These are phyloP conservation scores for Torymus tubicola DNA, from an alignment of 2,888 invertebrate species.

Conservation along the genomic window DNA sequence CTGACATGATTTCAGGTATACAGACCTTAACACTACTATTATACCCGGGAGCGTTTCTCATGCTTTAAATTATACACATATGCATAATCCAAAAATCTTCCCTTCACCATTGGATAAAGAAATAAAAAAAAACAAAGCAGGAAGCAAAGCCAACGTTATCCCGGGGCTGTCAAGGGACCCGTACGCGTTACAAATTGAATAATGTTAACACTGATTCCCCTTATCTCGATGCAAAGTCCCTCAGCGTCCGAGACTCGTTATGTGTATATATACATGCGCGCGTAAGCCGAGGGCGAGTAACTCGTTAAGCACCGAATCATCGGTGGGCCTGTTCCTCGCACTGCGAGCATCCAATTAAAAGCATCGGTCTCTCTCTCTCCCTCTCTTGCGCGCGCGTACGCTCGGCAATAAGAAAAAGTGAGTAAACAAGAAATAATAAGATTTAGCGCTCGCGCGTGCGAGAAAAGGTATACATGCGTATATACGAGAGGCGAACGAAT, in stretches of 20 bases:
- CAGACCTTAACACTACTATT: too few species aligned
- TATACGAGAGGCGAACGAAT: conserved; percentile 57
- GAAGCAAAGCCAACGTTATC: neutral
- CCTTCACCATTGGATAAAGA: neutral
- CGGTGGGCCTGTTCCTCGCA: conserved; percentile 44
- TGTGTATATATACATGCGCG: neutral
- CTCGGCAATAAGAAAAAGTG: conserved; percentile 60
- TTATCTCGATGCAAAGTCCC: conserved; percentile 49
- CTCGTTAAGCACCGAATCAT: conserved; percentile 68
- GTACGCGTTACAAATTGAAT: conserved; percentile 50
- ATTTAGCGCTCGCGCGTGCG: conserved; percentile 57
- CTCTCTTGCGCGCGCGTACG: conserved; percentile 47
- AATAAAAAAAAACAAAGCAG: conserved; percentile 1
- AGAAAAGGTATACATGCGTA: conserved; percentile 49
- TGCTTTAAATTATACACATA: too few species aligned
- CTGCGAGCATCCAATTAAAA: conserved; percentile 69
- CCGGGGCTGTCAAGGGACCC: neutral
- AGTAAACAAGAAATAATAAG: conserved; percentile 66
- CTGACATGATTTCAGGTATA: too few species aligned
- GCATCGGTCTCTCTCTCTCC: conserved; percentile 41
- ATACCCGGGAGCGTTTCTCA: too few species aligned
- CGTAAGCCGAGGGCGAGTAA: conserved; percentile 51
- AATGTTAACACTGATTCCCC: conserved; percentile 50
- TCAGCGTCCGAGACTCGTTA: neutral
- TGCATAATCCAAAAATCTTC: neutral